phyloP scores from a whole-genome alignment of 2,113 vertebrate species.

The Athene noctua region DNA sequence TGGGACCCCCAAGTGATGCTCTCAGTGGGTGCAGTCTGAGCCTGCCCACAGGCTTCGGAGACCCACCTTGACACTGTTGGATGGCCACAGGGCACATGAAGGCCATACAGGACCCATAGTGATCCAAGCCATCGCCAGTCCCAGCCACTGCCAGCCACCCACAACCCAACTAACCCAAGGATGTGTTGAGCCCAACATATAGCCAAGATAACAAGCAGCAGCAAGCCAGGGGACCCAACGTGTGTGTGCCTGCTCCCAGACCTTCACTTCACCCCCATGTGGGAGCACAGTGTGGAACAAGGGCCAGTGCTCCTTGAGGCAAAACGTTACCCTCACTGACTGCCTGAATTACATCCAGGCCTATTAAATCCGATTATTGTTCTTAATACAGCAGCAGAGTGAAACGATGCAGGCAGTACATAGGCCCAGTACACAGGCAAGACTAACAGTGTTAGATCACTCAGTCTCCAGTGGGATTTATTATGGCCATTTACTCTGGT shows the following conservation, averaged over 20 bases:
- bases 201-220: background rate
- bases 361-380: background rate
- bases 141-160: background rate
- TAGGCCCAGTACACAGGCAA: too few species aligned
- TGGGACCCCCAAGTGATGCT: accelerated
- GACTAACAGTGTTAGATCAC: background rate
- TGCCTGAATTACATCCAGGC: background rate
- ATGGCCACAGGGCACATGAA: background rate
- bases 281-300: background rate
- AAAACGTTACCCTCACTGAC: background rate
- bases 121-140: background rate
- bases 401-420: background rate
- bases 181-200: background rate
- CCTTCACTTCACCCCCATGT: background rate
- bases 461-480: background rate
- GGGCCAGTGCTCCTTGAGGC: background rate
- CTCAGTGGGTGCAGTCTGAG: background rate
- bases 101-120: background rate
- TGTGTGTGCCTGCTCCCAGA: accelerated
- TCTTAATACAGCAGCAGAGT: background rate
- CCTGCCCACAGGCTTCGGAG: background rate
- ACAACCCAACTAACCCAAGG: background rate
- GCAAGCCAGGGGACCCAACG: accelerated
- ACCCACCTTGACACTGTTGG: background rate
- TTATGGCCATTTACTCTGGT: background rate